Percentiles rank a stretch among this genome's conserved stretches.
These are phyloP conservation scores for Pteromalus puparum DNA, from an alignment of 1,140 invertebrate species.

Conservation along the genomic window DNA sequence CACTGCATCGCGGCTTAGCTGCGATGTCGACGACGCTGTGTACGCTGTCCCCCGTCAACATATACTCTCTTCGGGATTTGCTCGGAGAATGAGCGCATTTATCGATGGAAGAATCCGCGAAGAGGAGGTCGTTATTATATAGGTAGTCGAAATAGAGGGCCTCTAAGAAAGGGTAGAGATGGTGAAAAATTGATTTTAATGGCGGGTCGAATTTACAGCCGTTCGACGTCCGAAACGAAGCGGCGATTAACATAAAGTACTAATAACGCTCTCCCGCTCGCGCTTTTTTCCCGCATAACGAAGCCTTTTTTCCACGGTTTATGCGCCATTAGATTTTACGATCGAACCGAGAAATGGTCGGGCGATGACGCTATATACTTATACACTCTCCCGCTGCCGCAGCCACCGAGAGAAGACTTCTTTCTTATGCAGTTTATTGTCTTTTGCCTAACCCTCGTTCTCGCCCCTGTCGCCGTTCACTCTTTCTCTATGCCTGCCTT, in stretches of 20 bases:
- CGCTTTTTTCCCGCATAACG: slow-evolving; percentile 66
- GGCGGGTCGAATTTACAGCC: slow-evolving; percentile 67
- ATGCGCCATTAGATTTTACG: slow-evolving; percentile 74
- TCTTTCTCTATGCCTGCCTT: background rate
- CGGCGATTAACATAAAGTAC: slow-evolving; percentile 75
- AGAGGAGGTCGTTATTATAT: background rate
- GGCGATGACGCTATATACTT: slow-evolving; percentile 60
- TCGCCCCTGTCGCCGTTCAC: background rate
- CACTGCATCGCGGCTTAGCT: slow-evolving; percentile 11
- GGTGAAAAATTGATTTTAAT: slow-evolving; percentile 69
- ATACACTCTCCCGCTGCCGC: slow-evolving; percentile 47
- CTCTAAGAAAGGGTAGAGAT: background rate
- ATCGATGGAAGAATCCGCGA: background rate
- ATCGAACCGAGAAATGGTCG: slow-evolving; percentile 71
- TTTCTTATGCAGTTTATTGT: slow-evolving; percentile 46
- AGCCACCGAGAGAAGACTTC: slow-evolving; percentile 4
- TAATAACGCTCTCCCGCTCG: slow-evolving; percentile 69
- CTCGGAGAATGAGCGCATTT: background rate
- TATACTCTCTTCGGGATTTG: background rate
- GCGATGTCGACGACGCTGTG: background rate
- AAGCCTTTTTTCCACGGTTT: slow-evolving; percentile 71
- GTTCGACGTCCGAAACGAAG: slow-evolving; percentile 67
- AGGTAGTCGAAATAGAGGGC: background rate
- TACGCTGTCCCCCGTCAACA: background rate
- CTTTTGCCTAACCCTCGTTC: slow-evolving; percentile 19